Base-by-base conservation (phyloP, 2,888 invertebrate species). In the Panopea generosa region DNA sequence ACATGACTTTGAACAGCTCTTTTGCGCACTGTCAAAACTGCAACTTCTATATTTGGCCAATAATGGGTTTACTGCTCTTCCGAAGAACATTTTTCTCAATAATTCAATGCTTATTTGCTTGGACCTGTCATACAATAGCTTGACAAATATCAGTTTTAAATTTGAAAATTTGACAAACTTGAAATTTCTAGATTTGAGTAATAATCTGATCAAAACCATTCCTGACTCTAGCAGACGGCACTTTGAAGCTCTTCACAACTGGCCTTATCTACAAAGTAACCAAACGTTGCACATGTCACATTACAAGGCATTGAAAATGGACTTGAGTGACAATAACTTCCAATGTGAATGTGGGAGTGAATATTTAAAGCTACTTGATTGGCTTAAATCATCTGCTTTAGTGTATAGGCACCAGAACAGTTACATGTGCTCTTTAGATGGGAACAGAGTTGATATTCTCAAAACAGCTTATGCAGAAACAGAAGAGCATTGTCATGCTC, bases 341-440 rank as follows among this genome's bases (percentile, higher is more conserved):
- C 47, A 56, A 20, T 66, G 66, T 22, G 20, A 18, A 16, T 66
- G 66, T 24, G 49, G 56, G 27, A 22, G 49, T 16, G 50, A 33
- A 38, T 27, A 20, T 7, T 14, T 56, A 1, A 45, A 38, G 16
- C 45, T 47, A 2, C 3, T 57, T 7, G 20, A 66, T 16, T 66
- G 66, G 66, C n/a, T 57, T 24, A 14, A 45, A 7, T 18, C 18
- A 18, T 45, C 57, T 27, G 45, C 29, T n/a, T 27, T 20, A 18
- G 49, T 66, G 2, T 18, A 22, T 24, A n/a, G n/a, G 16, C 6
- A 56, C 14, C 14, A 24, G 18, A 22, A 20, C 2, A 29, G 24
- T 26, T 20, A 18, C 29, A 40, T 43, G n/a, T 66, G 66, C 49
- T 24, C 45, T n/a, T 49, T 66, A 27, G 20, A 66, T 24, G 49